Evolutionary conservation across 2,888 invertebrate genomes (phyloP), one percentile per base, ranked within the genome.

Genomic region (Bugula neritina): DNA sequence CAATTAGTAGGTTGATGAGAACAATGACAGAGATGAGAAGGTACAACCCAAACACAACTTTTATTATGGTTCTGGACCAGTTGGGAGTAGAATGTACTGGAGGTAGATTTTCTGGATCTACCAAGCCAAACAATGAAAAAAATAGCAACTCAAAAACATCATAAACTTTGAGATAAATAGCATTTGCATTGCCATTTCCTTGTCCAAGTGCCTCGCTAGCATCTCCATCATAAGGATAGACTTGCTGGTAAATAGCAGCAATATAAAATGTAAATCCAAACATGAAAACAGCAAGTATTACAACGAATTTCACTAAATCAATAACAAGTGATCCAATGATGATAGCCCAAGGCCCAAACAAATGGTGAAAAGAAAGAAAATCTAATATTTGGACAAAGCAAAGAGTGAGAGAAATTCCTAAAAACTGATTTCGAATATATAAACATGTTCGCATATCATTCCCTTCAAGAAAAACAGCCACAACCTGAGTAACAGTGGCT

Each of bases 321-420:
- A 85, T 85, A 81, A 87, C 84, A 35, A 87, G 79, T 77, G 86
- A 85, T 29, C 97, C 93, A 80, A 99, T 99, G 84, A 99, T 99
- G 82, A 99, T 99, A 43, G 98, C 98, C 99, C 99, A 99, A 0
- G 99, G 99, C 69, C 99, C 99, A 83, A 99, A 99, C 27, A 99
- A 88, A 86, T 99, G 95, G 85, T 99, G 99, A 84, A 99, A 99
- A 31, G 97, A 97, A 70, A 99, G 87, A 84, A 99, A 99, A 87
- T 87, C 87, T 81, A 98, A 87, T 80, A 98, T 93, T 86, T 98
- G 96, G 70, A 99, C 95, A 86, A 98, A 99, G 72, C 96, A 95
- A 79, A 97, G 87, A 74, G 99, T 88, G 83, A 99, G 91, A 72
- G 95, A 93, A 81, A 97, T 87, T 0, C 97, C 98, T 81, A 99